Base-by-base conservation (phyloP, 2,113 vertebrate genomes). In the Nannobrachium achirus region DNA sequence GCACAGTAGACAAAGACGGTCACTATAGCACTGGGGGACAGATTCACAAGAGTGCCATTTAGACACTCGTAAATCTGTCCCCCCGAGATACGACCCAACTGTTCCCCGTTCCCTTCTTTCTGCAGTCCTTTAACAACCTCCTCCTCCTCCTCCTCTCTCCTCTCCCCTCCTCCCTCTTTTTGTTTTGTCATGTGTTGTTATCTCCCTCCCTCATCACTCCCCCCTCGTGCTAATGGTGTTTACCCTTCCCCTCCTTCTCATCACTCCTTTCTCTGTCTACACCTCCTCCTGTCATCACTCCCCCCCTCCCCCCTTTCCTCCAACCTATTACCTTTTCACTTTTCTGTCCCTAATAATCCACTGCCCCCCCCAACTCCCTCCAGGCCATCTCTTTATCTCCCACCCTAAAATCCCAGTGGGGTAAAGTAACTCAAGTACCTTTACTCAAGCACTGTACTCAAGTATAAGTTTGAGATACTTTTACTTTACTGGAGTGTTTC, bases 271-370 rank as follows among this genome's bases (percentile, higher is more conserved):
- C 20, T 46, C 44, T 60, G 38, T 66, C 46, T 71, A 42, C 2
- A 16, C 56, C 20, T 8, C 14, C 59, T 48, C 51, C 44, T 51
- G 42, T 78, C 63, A 53, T 73, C 11, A 38, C 51, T 60, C 40
- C 52, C 20, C 40, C 55, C 4, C 45, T n/a, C 49, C 8, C 20
- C 60, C 45, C 69, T 60, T 38, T 33, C 25, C 25, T 33, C n/a
- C n/a, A n/a, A n/a, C n/a, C n/a, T n/a, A n/a, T 33, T n/a, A 45
- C 11, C 25, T 71, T 58, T 63, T 65, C 61, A 71, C 10, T 39
- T 38, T 53, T 51, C 11, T 46, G 38, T 46, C 15, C 42, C 51
- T 38, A 42, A 65, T 10, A 6, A 18, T 25, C 9, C 7, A 40
- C 50, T 11, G 7, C 11, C 15, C 2, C n/a, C 7, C 16, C n/a